phyloP scores from a whole-genome alignment of 2,888 invertebrate genomes.

The Rhagium mordax region DNA sequence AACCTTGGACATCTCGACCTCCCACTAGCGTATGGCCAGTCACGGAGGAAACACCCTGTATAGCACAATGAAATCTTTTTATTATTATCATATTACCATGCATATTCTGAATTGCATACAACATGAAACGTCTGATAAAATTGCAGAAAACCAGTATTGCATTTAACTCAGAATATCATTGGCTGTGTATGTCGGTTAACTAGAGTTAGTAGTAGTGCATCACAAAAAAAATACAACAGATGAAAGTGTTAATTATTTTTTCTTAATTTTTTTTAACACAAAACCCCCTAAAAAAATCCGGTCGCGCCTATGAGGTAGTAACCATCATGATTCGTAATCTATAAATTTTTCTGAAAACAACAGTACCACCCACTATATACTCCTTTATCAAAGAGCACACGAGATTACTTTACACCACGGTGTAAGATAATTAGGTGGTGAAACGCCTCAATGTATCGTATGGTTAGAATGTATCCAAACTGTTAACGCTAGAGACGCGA shows the following conservation, averaged over 20 bases:
- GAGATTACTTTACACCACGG: constrained; percentile 21
- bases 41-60: too few species aligned
- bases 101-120: neutral
- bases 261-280: neutral
- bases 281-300: neutral
- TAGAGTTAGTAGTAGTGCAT: neutral
- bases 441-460: too few species aligned
- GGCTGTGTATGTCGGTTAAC: neutral
- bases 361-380: neutral
- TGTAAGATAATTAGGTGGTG: too few species aligned
- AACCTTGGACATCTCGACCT: too few species aligned
- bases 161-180: neutral
- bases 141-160: neutral
- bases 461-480: too few species aligned
- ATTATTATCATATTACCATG: neutral
- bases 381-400: neutral
- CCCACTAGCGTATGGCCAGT: too few species aligned
- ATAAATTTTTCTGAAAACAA: constrained; percentile 1
- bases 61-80: neutral
- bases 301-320: neutral
- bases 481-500: too few species aligned
- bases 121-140: neutral
- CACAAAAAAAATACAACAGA: neutral
- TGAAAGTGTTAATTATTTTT: neutral
- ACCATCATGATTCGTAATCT: neutral